Percentiles rank a stretch among this genome's conserved stretches.
phyloP scores from a whole-genome alignment of 2,888 invertebrate genomes.

The Lochmaea capreae region DNA sequence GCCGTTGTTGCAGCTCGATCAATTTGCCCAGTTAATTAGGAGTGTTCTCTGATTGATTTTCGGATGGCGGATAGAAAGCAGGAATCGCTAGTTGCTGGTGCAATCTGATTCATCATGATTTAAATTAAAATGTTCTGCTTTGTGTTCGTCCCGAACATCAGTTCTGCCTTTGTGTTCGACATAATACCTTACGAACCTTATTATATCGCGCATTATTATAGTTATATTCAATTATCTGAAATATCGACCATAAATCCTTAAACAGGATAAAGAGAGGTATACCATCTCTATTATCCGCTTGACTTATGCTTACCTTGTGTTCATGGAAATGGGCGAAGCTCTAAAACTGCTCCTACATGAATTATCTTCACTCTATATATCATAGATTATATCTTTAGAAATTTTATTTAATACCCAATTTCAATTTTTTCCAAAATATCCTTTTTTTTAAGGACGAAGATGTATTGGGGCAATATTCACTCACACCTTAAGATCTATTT shows the following conservation, averaged over 20 bases:
- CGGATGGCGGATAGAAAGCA: conserved; percentile 18
- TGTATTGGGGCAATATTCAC: too few relatives aligned
- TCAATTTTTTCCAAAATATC: too few relatives aligned
- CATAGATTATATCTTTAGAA: too few relatives aligned
- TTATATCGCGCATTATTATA: conserved; percentile 24
- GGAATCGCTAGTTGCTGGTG: conserved; percentile 16
- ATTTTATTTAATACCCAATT: too few relatives aligned
- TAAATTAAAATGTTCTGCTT: conserved; percentile 32
- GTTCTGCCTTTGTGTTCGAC: conserved; percentile 24
- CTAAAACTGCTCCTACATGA: neutral
- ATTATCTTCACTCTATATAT: too few relatives aligned
- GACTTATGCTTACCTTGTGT: conserved; percentile 4
- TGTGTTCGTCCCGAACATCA: conserved; percentile 13
- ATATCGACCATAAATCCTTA: conserved; percentile 9
- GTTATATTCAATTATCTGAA: conserved; percentile 26
- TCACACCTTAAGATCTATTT: too few relatives aligned
- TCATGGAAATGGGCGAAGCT: neutral
- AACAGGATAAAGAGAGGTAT: conserved; percentile 14
- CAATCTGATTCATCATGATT: conserved; percentile 26
- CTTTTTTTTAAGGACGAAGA: too few relatives aligned
- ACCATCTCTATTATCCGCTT: neutral
- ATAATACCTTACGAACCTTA: conserved; percentile 26
- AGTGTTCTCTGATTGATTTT: conserved; percentile 30
- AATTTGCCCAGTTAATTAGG: conserved; percentile 28
- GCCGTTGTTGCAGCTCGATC: conserved; percentile 27